Percentiles rank a stretch among this genome's conserved stretches.
Evolutionary conservation across 2,113 vertebrate genomes (phyloP).

Genomic region (Semicossyphus pulcher): DNA sequence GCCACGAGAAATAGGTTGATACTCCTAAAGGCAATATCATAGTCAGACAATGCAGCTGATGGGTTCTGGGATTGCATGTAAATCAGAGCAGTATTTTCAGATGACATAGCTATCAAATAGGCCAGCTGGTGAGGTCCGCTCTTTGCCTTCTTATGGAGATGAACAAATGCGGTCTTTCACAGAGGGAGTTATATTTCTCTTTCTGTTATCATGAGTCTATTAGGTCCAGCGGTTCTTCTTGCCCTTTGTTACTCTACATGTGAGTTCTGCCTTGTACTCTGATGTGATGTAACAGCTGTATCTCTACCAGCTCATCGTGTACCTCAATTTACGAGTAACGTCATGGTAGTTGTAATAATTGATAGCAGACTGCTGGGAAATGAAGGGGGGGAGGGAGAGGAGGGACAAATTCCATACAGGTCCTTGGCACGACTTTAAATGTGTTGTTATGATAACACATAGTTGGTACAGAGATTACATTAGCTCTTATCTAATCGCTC

Average conservation of each 20-base stretch:
- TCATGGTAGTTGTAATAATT: too few species aligned
- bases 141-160: not conserved
- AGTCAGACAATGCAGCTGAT: not conserved
- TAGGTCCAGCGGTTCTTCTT: not conserved
- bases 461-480: not conserved
- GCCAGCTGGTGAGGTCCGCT: not conserved
- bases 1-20: not conserved
- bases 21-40: not conserved
- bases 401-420: not conserved
- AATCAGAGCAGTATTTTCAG: not conserved
- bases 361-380: not conserved
- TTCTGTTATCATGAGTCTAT: constrained; percentile 1
- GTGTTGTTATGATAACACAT: not conserved
- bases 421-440: not conserved
- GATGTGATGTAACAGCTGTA: not conserved
- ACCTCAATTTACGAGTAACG: not conserved
- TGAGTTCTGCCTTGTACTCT: not conserved
- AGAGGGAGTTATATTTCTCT: constrained; percentile 1
- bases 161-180: not conserved
- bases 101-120: not conserved
- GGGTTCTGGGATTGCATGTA: not conserved
- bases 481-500: not conserved
- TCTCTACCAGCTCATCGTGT: not conserved
- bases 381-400: not conserved
- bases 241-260: not conserved